These are phyloP conservation scores for Cirrhinus mrigala DNA, from an alignment of 2,797 vertebrate genomes.

Conservation along the genomic window DNA sequence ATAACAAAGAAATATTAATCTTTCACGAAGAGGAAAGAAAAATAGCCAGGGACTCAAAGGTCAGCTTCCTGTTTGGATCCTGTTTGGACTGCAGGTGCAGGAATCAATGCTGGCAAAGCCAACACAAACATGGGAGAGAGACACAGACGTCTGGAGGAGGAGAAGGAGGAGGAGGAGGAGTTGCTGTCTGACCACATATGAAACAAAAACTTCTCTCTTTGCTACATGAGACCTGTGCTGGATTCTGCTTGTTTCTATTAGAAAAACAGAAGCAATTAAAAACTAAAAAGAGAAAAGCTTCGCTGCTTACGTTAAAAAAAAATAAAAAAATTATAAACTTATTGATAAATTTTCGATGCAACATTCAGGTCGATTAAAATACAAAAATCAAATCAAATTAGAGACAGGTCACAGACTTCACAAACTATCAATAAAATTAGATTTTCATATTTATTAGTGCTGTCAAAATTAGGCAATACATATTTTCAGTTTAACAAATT, in stretches of 20 bases:
- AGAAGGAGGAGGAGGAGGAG: too few species aligned
- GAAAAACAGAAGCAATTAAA: too few species aligned
- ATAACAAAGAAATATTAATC: conserved; percentile 54
- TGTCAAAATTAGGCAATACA: too few species aligned
- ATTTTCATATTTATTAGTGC: too few species aligned
- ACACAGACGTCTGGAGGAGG: not conserved
- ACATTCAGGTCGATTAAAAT: not conserved
- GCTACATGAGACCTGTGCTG: too few species aligned
- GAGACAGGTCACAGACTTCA: not conserved
- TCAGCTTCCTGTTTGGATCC: conserved; percentile 58
- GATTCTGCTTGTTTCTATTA: too few species aligned
- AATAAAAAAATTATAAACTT: not conserved
- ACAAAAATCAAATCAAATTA: not conserved
- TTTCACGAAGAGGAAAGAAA: conserved; percentile 39
- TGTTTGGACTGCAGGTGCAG: conserved; percentile 50
- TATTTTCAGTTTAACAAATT: too few species aligned
- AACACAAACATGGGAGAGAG: conserved; percentile 37
- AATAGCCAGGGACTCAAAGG: conserved; percentile 48
- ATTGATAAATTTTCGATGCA: not conserved
- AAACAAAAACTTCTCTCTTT: not conserved
- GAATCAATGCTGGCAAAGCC: conserved; percentile 16
- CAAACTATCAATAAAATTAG: not conserved
- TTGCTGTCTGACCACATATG: conserved; percentile 1
- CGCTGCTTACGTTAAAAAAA: not conserved
- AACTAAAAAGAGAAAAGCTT: not conserved